Conservation (phyloP, 1,140 invertebrate genomes). For the Bradynema listronoti region DNA sequence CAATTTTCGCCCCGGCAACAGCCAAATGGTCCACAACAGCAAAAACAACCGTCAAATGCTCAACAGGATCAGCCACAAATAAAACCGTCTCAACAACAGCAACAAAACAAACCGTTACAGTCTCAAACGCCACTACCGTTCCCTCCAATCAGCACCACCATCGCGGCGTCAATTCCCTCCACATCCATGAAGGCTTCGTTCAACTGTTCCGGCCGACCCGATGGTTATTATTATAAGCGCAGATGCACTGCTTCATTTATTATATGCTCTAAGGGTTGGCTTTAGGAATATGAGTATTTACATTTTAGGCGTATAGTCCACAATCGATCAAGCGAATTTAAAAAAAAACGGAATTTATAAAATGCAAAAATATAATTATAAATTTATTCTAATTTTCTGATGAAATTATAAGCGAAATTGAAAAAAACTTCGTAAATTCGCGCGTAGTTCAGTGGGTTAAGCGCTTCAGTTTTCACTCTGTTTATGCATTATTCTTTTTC, state of each 20-base stretch:
- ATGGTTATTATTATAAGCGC: slow-evolving; percentile 7
- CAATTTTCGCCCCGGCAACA: too few relatives aligned
- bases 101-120: too few relatives aligned
- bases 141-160: neutral
- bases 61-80: too few relatives aligned
- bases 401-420: neutral
- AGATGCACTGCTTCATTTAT: neutral
- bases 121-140: too few relatives aligned
- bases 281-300: neutral
- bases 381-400: neutral
- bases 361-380: neutral
- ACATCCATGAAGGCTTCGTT: neutral
- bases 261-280: slow-evolving; percentile 8
- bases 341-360: neutral
- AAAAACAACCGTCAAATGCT: neutral
- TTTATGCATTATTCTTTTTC: too few relatives aligned
- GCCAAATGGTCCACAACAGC: too few relatives aligned
- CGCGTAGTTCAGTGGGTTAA: neutral
- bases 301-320: neutral
- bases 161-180: neutral
- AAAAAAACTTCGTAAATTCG: neutral
- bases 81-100: slow-evolving; percentile 3
- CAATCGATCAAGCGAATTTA: neutral
- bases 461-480: neutral
- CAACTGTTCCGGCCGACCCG: neutral